Conservation (phyloP, 2,797 vertebrate genomes). For the Diplodus sargus region DNA sequence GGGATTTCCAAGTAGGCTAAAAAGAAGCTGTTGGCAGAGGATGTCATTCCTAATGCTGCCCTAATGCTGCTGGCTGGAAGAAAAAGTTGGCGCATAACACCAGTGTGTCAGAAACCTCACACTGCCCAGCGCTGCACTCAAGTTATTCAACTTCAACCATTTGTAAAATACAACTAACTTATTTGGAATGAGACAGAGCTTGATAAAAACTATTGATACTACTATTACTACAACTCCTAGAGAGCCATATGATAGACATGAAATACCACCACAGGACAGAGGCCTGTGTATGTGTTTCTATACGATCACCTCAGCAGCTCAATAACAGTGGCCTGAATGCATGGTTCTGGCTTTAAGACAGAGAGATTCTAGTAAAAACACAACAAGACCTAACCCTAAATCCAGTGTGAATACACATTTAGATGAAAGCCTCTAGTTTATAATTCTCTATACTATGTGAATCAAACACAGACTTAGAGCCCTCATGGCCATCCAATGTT, state of each 20-base stretch:
- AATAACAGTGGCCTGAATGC: conserved; percentile 65
- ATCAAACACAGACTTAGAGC: conserved; percentile 80
- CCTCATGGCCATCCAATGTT: conserved; percentile 81
- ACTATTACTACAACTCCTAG: too few species aligned
- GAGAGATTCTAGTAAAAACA: conserved; percentile 68
- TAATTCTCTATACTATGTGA: conserved; percentile 81
- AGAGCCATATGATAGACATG: conserved; percentile 26
- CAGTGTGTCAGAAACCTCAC: conserved; percentile 70
- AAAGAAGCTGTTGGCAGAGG: conserved; percentile 78
- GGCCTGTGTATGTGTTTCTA: conserved; percentile 50
- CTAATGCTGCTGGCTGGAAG: conserved; percentile 73
- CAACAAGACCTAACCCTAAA: conserved; percentile 76
- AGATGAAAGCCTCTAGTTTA: conserved; percentile 81
- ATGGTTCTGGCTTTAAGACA: conserved; percentile 67
- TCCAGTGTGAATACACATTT: conserved; percentile 84
- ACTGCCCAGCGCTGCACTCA: conserved; percentile 52
- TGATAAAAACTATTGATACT: conserved; percentile 39
- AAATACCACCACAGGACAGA: conserved; percentile 42
- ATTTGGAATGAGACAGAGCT: conserved; percentile 39
- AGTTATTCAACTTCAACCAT: conserved; percentile 64
- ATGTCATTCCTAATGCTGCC: conserved; percentile 71
- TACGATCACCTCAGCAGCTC: conserved; percentile 64
- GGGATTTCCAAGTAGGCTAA: conserved; percentile 81
- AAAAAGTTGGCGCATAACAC: conserved; percentile 68
- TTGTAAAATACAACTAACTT: conserved; percentile 35